These are phyloP conservation scores for Felis chaus DNA, from an alignment of 2,113 vertebrate genomes.

Conservation along the genomic window DNA sequence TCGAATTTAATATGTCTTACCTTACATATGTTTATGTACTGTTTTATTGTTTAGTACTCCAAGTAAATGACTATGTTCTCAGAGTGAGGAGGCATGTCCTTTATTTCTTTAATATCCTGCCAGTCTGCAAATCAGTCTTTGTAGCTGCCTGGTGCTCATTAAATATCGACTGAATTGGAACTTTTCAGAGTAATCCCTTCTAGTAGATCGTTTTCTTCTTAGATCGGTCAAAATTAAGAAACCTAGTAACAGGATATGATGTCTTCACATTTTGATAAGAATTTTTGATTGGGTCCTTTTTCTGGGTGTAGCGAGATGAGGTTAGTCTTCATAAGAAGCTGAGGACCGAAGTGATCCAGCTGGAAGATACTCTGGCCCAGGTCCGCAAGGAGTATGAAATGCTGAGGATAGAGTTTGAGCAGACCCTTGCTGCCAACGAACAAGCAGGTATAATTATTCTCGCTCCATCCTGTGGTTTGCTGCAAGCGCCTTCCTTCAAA, in stretches of 20 bases:
- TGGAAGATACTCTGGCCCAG: constrained; percentile 98
- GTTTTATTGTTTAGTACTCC: not conserved
- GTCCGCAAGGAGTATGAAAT: constrained; percentile 99
- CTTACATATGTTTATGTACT: not conserved
- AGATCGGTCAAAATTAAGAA: constrained; percentile 31
- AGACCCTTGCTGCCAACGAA: constrained; percentile 97
- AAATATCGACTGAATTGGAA: not conserved
- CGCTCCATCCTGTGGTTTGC: not conserved
- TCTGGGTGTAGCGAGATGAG: constrained; percentile 91
- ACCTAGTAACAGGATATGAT: not conserved
- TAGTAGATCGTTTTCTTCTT: not conserved
- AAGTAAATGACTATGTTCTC: not conserved
- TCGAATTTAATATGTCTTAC: not conserved
- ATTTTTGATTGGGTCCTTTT: constrained; percentile 21
- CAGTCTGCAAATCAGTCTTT: not conserved
- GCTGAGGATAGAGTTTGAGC: constrained; percentile 98
- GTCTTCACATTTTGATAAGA: not conserved
- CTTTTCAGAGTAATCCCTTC: not conserved
- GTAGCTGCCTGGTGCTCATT: not conserved
- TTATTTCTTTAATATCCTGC: not conserved
- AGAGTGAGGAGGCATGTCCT: not conserved
- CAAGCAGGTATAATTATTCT: constrained; percentile 92
- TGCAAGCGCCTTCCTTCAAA: not conserved
- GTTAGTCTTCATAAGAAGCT: constrained; percentile 97
- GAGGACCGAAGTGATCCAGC: constrained; percentile 96